A percentile compares a stretch with the other conserved stretches of the same genome.
Evolutionary conservation across 1,140 invertebrate species (phyloP).

Genomic region (Drosophila melanogaster): Release_6_plus_ISO1_MT NT_033777.3:7313501-7314000

Average conservation of each 20-base stretch:
- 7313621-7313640: constrained; percentile 47
- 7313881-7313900: too few relatives aligned
- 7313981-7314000: too few relatives aligned
- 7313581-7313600: constrained; percentile 31
- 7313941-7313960: too few relatives aligned
- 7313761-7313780: constrained; percentile 25
- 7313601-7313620: constrained; percentile 39
- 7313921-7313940: too few relatives aligned
- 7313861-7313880: too few relatives aligned
- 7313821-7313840: too few relatives aligned
- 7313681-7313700: constrained; percentile 67
- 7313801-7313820: neutral
- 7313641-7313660: constrained; percentile 34
- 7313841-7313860: too few relatives aligned
- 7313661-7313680: constrained; percentile 19
- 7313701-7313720: constrained; percentile 74
- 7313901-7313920: too few relatives aligned
- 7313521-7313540: constrained; percentile 70
- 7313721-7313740: constrained; percentile 82
- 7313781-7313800: constrained; percentile 4
- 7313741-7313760: constrained; percentile 40
- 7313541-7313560: constrained; percentile 69
- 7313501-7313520: constrained; percentile 24
- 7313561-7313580: constrained; percentile 65
- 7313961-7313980: too few relatives aligned